Conservation (phyloP, 2,113 vertebrate species). For the Copsychus sechellarum region DNA sequence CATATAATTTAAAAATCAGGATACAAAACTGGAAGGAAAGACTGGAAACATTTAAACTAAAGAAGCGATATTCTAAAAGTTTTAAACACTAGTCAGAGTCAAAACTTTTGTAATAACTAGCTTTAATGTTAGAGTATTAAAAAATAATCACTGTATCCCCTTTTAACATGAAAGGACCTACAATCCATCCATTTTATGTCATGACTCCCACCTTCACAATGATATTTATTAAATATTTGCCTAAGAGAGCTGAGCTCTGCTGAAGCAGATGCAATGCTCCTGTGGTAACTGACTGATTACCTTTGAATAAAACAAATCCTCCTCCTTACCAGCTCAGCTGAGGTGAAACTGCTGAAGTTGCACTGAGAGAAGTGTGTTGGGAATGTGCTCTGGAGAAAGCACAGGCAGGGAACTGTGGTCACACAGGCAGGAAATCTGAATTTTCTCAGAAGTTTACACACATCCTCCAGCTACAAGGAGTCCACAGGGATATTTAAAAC, state of each 20-base stretch:
- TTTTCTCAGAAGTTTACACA: background rate
- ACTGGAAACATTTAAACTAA: background rate
- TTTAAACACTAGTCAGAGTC: background rate
- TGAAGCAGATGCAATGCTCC: background rate
- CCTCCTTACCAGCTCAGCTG: background rate
- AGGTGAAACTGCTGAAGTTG: background rate
- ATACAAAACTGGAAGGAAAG: background rate
- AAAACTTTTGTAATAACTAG: background rate
- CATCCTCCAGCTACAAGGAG: background rate
- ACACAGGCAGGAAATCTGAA: background rate
- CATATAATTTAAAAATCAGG: background rate
- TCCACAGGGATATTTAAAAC: background rate
- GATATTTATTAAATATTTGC: background rate
- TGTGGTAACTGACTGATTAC: background rate
- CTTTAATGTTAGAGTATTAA: background rate
- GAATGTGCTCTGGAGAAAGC: background rate
- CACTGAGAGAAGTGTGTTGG: rapidly evolving
- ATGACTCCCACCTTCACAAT: background rate
- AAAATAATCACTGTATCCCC: background rate
- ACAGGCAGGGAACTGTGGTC: background rate
- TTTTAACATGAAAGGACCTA: background rate
- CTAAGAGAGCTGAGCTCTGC: background rate
- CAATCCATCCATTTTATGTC: background rate
- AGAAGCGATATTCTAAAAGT: background rate
- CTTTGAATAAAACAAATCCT: background rate